Percentiles rank a stretch among this genome's conserved stretches.
Evolutionary conservation across 2,888 invertebrate species (phyloP).

Genomic region (Lepetodrilus schrolli): DNA sequence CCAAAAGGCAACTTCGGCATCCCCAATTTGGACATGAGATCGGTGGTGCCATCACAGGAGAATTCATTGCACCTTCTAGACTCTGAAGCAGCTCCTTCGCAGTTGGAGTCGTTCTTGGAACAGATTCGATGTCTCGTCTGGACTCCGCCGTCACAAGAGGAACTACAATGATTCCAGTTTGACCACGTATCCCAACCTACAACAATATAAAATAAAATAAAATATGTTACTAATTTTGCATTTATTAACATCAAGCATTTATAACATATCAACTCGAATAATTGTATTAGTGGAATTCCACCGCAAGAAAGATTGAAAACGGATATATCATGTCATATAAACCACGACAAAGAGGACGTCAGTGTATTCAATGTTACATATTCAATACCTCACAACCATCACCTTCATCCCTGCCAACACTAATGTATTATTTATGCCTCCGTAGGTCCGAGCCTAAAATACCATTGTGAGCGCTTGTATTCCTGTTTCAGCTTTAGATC

Average conservation of each 20-base stretch:
- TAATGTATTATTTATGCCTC: too few relatives aligned
- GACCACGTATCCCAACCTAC: constrained; percentile 53
- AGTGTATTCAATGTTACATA: too few relatives aligned
- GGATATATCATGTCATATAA: too few relatives aligned
- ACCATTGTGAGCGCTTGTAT: background rate
- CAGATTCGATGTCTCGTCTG: constrained; percentile 51
- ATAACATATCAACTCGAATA: too few relatives aligned
- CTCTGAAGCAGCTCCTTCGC: constrained; percentile 44
- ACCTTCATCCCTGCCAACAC: too few relatives aligned
- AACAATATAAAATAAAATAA: background rate
- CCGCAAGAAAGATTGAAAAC: too few relatives aligned
- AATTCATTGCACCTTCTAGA: constrained; percentile 54
- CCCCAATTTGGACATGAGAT: constrained; percentile 56
- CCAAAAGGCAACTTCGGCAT: constrained; percentile 61
- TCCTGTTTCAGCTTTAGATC: background rate
- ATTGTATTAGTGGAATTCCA: too few relatives aligned
- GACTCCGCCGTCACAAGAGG: constrained; percentile 50
- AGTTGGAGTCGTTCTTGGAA: constrained; percentile 36
- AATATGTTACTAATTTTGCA: background rate
- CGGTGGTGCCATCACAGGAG: constrained; percentile 50
- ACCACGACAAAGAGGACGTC: too few relatives aligned
- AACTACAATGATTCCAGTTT: constrained; percentile 54
- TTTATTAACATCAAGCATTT: too few relatives aligned
- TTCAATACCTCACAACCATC: too few relatives aligned
- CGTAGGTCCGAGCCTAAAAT: too few relatives aligned